Evolutionary conservation across 2,113 vertebrate species (phyloP), one percentile per base, ranked within the genome.

Genomic region (Syngnathoides biaculeatus): DNA sequence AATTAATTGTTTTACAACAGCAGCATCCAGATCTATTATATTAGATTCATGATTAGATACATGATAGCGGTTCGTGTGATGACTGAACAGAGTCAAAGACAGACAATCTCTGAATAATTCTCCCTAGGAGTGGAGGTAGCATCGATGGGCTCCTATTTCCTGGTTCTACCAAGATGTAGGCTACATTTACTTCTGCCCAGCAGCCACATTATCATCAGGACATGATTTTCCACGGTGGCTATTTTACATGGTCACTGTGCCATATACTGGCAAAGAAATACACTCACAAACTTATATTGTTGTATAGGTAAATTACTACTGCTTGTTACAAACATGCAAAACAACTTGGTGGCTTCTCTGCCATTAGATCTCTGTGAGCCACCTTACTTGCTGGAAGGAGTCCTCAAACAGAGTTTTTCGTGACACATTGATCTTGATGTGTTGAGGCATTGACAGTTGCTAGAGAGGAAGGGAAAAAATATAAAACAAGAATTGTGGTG

Each of bases 391-490:
- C 78, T 98, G 96, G 90, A 98, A 99, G 1, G 97, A 99, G 85
- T 99, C 97, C 81, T 99, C 97, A 70, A 98, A 99, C 71, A 98
- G 84, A 0, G 95, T 98, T 91, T 98, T 99, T 68, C 96, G 95
- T 80, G 91, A 90, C 66, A 98, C 95, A 3, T 92, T 95, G 78
- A 98, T 99, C 90, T 99, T 99, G 83, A 97, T 94, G 84, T 99
- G 96, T 68, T 99, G 97, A 66, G 96, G 96, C 95, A 96, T 92
- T 30, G 94, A 88, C 82, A 98, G 85, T 98, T 99, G 96, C 97
- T 99, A 82, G 65, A 91, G 73, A 91, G 70, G 80, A 79, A 59
- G 65, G 30, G 15, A 39, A 72, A 50, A 42, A 78, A 14, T 27
- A 73, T 20, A 35, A 56, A 30, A 8, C n/a, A 26, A 22, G 43